phyloP scores from a whole-genome alignment of 2,888 invertebrate genomes.

The Eucera pruinosa region DNA sequence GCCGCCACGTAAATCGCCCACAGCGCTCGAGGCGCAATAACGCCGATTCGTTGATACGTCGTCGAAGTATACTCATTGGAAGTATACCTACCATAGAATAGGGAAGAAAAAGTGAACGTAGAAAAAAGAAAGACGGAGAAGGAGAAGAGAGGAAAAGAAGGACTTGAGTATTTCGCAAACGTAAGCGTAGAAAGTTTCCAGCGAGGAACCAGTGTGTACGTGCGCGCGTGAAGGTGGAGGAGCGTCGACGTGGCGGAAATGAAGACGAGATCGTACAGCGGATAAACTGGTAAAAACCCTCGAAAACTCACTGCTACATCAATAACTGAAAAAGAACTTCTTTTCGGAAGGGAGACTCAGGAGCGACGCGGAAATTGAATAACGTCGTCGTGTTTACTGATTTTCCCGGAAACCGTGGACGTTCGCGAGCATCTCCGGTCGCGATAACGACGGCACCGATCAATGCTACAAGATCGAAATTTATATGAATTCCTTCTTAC shows the following conservation, averaged over 20 bases:
- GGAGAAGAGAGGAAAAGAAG: background rate
- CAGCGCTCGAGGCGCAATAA: constrained; percentile 18
- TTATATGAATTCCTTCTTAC: constrained; percentile 25
- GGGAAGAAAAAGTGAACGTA: too few relatives aligned
- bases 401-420: constrained; percentile 58
- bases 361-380: constrained; percentile 70
- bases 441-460: constrained; percentile 61
- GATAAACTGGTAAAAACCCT: constrained; percentile 60
- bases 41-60: constrained; percentile 23
- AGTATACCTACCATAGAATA: background rate
- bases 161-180: constrained; percentile 41
- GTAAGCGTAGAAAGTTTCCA: constrained; percentile 34
- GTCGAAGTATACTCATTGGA: too few relatives aligned
- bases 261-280: constrained; percentile 67
- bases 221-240: constrained; percentile 33
- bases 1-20: background rate
- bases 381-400: constrained; percentile 65
- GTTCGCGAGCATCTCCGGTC: constrained; percentile 44
- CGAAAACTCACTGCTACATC: constrained; percentile 63
- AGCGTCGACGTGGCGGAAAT: constrained; percentile 64
- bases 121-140: background rate
- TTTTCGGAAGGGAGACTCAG: constrained; percentile 40
- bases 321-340: constrained; percentile 59
- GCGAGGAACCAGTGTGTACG: background rate
- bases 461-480: constrained; percentile 53